Evolutionary conservation across 2,797 vertebrate genomes (phyloP), one percentile per base, ranked within the genome.

Genomic region (Helicolenus hilgendorfi): DNA sequence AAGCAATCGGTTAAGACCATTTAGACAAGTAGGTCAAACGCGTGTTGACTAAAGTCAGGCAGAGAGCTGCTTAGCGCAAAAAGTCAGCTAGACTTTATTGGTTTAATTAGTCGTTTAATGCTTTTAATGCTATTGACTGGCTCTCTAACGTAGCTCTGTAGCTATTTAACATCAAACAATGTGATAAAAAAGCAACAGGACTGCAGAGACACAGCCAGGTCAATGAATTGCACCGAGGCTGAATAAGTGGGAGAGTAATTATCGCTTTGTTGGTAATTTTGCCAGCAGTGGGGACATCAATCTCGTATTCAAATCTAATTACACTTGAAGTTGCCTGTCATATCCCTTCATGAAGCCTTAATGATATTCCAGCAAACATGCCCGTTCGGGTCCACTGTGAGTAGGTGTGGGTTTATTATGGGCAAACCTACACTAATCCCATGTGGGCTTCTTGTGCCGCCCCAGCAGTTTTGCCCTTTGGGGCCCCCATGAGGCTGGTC

Each of bases 41-140:
- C 80, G 68, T 68, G 68, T 86, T 79, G 81, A 83, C 70, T 69
- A 56, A 86, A 89, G 65, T 71, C 65, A 63, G 45, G 58, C 70
- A 71, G 27, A 86, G 63, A 90, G 84, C 38, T 41, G n/a, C 77
- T 84, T 10, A 49, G 67, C 77, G 83, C 36, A 67, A 79, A 90
- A 76, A 38, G 45, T 79, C 70, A 87, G 64, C 8, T 22, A 53
- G 65, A 91, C 79, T 85, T 91, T 89, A 94, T 92, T 83, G 85
- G 79, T 91, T 92, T 94, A 95, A 95, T 95, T 94, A 94, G 68
- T 84, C 24, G 18, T 88, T 85, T 68, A 45, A 68, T 26, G 65
- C 36, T 11, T 62, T 83, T 90, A 91, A 93, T 88, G 62, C 78
- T 83, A 94, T 93, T 90, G 91, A 94, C 88, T 89, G 64, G 35